Base-by-base conservation (phyloP, 2,888 invertebrate genomes). In the Drosophila buzzatii region DNA sequence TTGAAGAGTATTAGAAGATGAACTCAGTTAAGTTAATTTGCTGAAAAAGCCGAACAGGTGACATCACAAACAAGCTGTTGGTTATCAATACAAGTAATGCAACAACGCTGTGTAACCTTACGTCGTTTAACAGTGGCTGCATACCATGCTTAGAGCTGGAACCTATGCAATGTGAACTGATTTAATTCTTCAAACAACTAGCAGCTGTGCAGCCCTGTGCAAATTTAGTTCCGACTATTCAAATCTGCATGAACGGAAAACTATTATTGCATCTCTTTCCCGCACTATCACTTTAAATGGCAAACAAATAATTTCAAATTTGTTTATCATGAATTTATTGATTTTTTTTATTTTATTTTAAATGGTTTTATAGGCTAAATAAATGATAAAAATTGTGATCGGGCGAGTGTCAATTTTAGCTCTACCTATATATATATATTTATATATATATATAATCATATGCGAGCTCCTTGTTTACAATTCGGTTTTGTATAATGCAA, bases 301-400 rank as follows among this genome's bases (percentile, higher is more conserved):
- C n/a, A 31, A 12, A 33, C 14, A 14, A 14, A 18, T 3, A 12
- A 33, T 14, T 51, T 35, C 14, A 35, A 51, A 37, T 55, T 64
- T 76, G 42, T 66, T 63, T 39, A 71, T 23, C 23, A 23, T 74
- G 76, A 59, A 59, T 78, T 81, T 69, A 69, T 78, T 81, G 61
- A 76, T 57, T 62, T 66, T 63, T 57, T 62, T 66, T 63, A 20
- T 44, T 44, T 44, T 44, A 20, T 44, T 42, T 42, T 60, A 27
- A 27, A 6, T 44, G 59, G 41, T 39, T 39, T 42, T 67, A 51
- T 68, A 61, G 56, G 68, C 77, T 76, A 73, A 63, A 73, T 76
- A 81, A 81, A 73, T 77, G 39, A 67, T 69, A 77, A 64, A 23
- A 61, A 47, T 65, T 47, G 12, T 56, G 27, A 59, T 27, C 35